phyloP scores from a whole-genome alignment of 2,888 invertebrate genomes.

The Andrena hattorfiana region DNA sequence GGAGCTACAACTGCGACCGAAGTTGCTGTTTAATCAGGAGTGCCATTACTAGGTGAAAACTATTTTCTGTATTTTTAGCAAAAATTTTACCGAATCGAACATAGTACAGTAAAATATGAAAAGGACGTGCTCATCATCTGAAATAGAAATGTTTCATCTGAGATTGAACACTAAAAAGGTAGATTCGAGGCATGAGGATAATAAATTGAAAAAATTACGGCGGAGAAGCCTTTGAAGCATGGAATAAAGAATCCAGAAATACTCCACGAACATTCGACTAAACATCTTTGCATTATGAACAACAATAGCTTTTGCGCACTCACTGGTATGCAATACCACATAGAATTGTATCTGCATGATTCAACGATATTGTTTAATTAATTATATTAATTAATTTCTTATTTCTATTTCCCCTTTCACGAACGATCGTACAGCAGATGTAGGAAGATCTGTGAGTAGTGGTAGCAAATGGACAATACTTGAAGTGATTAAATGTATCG shows the following conservation, averaged over 20 bases:
- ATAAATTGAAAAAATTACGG: not conserved
- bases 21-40: too few relatives aligned
- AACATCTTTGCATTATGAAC: constrained; percentile 17
- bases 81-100: not conserved
- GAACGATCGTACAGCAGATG: not conserved
- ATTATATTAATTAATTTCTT: not conserved
- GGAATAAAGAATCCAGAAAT: not conserved
- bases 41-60: too few relatives aligned
- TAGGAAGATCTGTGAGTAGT: too few relatives aligned
- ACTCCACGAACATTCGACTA: not conserved
- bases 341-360: constrained; percentile 44
- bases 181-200: too few relatives aligned
- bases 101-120: not conserved
- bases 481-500: too few relatives aligned
- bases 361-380: not conserved
- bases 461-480: not conserved
- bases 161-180: too few relatives aligned
- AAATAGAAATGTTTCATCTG: not conserved
- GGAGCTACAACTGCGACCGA: too few relatives aligned
- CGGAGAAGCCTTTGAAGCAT: not conserved
- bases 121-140: not conserved
- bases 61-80: too few relatives aligned
- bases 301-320: constrained; percentile 39
- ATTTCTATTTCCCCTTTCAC: not conserved
- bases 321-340: constrained; percentile 35